Evolutionary conservation across 2,113 vertebrate genomes (phyloP).

Genomic region (Apteryx mantelli): DNA sequence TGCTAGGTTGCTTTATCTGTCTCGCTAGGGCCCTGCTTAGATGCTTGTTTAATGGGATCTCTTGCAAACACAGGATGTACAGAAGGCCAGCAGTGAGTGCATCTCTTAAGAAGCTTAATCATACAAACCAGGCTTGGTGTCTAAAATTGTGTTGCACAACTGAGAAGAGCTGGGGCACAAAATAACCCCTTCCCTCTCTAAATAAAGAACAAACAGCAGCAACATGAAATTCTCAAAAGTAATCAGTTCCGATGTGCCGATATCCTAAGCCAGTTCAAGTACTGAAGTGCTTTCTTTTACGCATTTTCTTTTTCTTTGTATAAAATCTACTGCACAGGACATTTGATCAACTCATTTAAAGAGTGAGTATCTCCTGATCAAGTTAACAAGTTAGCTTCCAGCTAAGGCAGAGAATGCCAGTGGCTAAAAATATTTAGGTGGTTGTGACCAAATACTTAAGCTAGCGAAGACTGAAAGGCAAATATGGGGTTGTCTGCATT

Average conservation of each 20-base stretch:
- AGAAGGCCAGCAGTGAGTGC: background rate
- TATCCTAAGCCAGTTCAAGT: background rate
- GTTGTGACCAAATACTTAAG: background rate
- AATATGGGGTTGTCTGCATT: background rate
- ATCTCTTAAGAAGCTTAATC: background rate
- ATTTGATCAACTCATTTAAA: background rate
- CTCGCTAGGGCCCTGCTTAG: background rate
- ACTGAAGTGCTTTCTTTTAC: background rate
- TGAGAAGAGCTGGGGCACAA: background rate
- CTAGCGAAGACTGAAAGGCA: background rate
- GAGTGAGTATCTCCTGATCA: background rate
- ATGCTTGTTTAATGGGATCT: background rate
- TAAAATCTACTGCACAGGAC: background rate
- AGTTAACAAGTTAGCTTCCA: background rate
- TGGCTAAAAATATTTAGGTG: background rate
- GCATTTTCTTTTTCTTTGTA: background rate
- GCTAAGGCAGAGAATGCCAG: background rate
- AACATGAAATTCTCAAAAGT: background rate
- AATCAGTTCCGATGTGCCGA: background rate
- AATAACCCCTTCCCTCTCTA: background rate
- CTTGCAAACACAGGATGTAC: background rate
- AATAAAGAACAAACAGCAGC: background rate
- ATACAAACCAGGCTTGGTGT: background rate
- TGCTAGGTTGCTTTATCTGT: background rate
- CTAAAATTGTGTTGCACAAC: constrained; percentile 1